Evolutionary conservation across 2,888 invertebrate species (phyloP), one percentile per base, ranked within the genome.

Genomic region (Torymus texanus): DNA sequence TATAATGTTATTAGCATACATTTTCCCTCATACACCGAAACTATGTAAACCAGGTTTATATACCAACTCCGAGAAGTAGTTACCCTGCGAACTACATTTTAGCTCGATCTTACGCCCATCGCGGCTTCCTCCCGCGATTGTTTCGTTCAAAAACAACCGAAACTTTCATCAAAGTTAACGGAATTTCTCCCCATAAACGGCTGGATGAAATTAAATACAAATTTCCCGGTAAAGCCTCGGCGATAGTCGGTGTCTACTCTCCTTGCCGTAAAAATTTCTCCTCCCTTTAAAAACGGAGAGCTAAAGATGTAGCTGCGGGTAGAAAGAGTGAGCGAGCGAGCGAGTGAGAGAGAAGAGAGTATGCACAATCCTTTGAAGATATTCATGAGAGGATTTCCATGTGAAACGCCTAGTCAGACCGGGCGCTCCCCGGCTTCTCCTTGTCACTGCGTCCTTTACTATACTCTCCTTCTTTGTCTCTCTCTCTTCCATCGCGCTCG

Each of bases 381-480:
- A 88, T 88, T 88, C 88, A 88, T 88, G 88, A 88, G 87, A 84
- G 84, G 86, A 88, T 88, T 88, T 88, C 85, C 87, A 87, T 88
- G 86, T 87, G 88, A 88, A 88, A 88, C 86, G 86, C 85, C 85
- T 83, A 85, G 83, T 82, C 83, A 80, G 80, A 77, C 70, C 53
- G 58, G 75, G 72, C 80, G 76, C 79, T 83, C 81, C 84, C 83
- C 84, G 80, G 84, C 84, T 83, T 78, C 82, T 80, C 79, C 63
- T 82, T 76, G 78, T 76, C 79, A 29, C 74, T 80, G 41, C 41
- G 61, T 55, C 77, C 73, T 61, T 72, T 75, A 70, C 76, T 56
- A 74, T 78, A 71, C 77, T 56, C 18, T 58, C 63, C 59, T 58
- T 61, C 50, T 72, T 63, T 68, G 68, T 50, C 18, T 66, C 53